Evolutionary conservation across 1,140 invertebrate species (phyloP), one percentile per base, ranked within the genome.

Genomic region (Lepidurus apus): DNA sequence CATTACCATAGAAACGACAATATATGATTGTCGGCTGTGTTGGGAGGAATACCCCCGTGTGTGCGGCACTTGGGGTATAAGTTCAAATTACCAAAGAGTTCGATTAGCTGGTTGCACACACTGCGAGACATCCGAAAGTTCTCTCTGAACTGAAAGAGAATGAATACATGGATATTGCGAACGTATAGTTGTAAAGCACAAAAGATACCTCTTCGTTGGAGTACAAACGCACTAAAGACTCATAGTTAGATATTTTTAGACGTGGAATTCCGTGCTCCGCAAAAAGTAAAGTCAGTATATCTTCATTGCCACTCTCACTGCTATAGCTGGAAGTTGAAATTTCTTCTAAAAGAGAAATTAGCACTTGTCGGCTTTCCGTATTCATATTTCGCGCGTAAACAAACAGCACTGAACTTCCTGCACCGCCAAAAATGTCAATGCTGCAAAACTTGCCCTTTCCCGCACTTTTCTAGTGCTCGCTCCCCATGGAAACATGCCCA

Each of bases 1-100:
- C 43, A 42, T 75, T 76, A 76, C 43, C 47, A 45, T 21, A 76
- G 17, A 76, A 76, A 76, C 26, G 75, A 76, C 26, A 76, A 44
- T 1, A 76, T 47, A 76, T 76, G 75, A 26, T 76, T 76, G 43
- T 76, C 75, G 21, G 75, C 75, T 43, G 75, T 45, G 7, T 43
- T 45, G 43, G 43, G 43, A 21, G 75, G 75, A 21, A 47, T 76
- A 24, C 75, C 75, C 43, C 75, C 75, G 47, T 76, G 75, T 76
- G 75, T 45, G 47, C 47, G 43, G 26, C 47, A 45, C 34, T 76
- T 76, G 42, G 75, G 75, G 47, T 76, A 76, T 9, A 43, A 76
- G 17, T 17, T 43, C 24, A 42, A 76, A 45, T 76, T 76, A 43
- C n/a, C 47, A 76, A 76, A 76, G 43, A 45, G 43, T n/a, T n/a